Conservation (phyloP, 1,140 invertebrate species). For the Trigoniulus corallinus region DNA sequence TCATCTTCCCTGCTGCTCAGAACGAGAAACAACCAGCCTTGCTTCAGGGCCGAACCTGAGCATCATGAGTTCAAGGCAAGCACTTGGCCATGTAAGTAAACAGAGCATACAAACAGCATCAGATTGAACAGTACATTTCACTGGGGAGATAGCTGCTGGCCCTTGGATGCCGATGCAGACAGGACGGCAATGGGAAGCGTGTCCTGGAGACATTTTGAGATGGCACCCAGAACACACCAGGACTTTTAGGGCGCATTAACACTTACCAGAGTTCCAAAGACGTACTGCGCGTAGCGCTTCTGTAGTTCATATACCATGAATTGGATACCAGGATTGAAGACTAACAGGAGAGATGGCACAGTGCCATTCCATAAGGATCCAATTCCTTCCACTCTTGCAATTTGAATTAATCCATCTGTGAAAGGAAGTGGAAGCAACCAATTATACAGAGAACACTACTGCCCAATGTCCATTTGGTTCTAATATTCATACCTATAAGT, state of each 20-base stretch:
- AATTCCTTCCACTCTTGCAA: conserved; percentile 50
- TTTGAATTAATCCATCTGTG: conserved; percentile 46
- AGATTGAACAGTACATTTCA: too few species aligned
- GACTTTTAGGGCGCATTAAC: conserved; percentile 20
- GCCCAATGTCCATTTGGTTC: background rate
- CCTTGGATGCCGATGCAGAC: too few species aligned
- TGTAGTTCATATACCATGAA: conserved; percentile 78
- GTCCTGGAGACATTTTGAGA: too few species aligned
- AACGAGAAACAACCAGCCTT: too few species aligned
- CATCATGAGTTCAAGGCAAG: too few species aligned
- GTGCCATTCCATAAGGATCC: conserved; percentile 61
- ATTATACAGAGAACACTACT: background rate
- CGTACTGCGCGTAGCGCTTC: conserved; percentile 38
- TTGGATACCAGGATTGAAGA: conserved; percentile 74
- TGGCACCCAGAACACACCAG: conserved; percentile 8
- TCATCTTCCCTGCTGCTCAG: too few species aligned
- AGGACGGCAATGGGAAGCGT: too few species aligned
- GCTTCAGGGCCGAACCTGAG: too few species aligned
- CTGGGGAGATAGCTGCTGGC: too few species aligned
- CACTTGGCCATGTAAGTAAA: too few species aligned
- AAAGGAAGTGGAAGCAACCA: conserved; percentile 18
- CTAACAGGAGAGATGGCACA: conserved; percentile 61
- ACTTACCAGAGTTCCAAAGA: background rate
- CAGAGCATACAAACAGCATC: too few species aligned
- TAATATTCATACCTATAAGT: conserved; percentile 29